These are phyloP conservation scores for Apotomis betuletana DNA, from an alignment of 2,888 invertebrate genomes.

Conservation along the genomic window DNA sequence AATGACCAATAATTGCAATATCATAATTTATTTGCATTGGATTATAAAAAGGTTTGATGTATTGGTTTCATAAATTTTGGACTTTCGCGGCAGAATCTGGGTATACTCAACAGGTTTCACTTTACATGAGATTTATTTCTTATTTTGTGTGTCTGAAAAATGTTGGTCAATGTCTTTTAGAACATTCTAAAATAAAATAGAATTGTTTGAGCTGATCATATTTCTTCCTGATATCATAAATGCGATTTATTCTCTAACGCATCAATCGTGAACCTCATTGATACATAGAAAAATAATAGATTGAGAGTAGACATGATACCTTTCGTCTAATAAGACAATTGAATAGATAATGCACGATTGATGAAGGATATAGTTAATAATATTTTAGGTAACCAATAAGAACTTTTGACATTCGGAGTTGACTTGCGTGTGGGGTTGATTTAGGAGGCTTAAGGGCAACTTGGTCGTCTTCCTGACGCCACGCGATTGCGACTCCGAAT, in stretches of 20 bases:
- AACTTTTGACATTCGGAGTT: conserved; percentile 26
- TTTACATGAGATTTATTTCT: neutral
- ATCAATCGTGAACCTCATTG: no score
- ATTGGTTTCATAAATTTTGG: conserved; percentile 34
- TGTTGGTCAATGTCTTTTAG: no score
- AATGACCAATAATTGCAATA: conserved; percentile 63
- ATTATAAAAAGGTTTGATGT: conserved; percentile 34
- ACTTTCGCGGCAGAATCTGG: conserved; percentile 3
- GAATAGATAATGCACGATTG: neutral
- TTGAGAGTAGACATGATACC: no score
- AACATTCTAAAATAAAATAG: no score
- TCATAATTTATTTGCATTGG: conserved; percentile 58
- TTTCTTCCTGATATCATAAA: no score
- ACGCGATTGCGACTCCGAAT: conserved; percentile 29
- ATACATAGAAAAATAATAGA: no score
- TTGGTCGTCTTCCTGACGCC: conserved; percentile 31
- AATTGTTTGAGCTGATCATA: no score
- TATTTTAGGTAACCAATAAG: conserved; percentile 11
- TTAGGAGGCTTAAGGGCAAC: conserved; percentile 20
- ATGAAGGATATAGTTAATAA: neutral
- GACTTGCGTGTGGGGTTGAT: conserved; percentile 22
- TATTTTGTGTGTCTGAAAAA: neutral
- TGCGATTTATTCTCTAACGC: no score
- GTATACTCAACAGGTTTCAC: conserved; percentile 23
- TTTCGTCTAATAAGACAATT: no score